Evolutionary conservation across 1,140 invertebrate genomes (phyloP).

Genomic region (Coenobita brevimanus): DNA sequence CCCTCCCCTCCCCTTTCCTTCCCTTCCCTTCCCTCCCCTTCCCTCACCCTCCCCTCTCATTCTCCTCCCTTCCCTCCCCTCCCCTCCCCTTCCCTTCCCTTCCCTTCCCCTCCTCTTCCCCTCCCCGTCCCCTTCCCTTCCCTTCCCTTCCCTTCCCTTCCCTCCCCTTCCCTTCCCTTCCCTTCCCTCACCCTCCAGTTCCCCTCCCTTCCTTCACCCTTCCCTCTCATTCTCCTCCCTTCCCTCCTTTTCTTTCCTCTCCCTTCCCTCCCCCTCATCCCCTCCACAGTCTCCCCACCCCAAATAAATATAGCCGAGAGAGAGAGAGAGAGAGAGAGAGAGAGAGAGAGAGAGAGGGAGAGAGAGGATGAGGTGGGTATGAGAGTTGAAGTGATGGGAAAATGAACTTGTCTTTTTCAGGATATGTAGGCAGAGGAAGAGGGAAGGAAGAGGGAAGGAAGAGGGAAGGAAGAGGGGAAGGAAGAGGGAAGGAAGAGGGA

Average conservation of each 20-base stretch:
- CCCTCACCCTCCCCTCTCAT: background rate
- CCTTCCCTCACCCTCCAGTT: background rate
- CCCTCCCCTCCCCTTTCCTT: background rate
- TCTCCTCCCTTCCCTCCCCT: background rate
- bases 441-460: no score
- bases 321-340: no score
- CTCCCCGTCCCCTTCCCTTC: background rate
- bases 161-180: background rate
- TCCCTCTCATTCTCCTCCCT: background rate
- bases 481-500: no score
- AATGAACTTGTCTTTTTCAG: no score
- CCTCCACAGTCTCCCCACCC: no score
- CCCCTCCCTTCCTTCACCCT: background rate
- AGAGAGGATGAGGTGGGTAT: no score
- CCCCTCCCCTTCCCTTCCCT: background rate
- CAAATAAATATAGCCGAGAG: no score
- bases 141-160: background rate
- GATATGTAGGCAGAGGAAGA: no score
- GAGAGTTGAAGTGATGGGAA: no score
- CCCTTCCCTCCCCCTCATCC: background rate
- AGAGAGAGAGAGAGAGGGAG: no score
- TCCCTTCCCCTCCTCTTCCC: background rate
- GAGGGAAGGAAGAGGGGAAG: no score
- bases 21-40: background rate
- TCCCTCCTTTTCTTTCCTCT: background rate